phyloP scores from a whole-genome alignment of 2,797 vertebrate species.

The Sus cebifrons region DNA sequence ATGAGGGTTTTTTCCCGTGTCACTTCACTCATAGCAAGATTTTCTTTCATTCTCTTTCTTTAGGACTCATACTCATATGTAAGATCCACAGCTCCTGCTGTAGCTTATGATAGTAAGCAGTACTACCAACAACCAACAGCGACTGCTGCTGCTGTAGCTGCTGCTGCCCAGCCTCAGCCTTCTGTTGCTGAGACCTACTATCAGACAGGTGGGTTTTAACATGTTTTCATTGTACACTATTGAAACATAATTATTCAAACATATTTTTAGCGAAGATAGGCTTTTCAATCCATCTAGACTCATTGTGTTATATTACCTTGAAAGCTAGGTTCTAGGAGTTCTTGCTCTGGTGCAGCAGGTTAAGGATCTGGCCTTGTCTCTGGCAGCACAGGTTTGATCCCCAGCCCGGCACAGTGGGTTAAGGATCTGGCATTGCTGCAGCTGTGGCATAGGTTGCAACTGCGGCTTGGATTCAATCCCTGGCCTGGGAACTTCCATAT shows the following conservation, averaged over 20 bases:
- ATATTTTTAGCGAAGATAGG: slow-evolving; percentile 56
- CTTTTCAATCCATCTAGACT: slow-evolving; percentile 25
- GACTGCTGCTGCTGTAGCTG: slow-evolving; percentile 94
- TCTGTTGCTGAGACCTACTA: slow-evolving; percentile 98
- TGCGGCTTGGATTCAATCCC: too few relatives aligned
- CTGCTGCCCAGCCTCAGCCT: slow-evolving; percentile 95
- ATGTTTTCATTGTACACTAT: not conserved
- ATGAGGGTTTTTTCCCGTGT: not conserved
- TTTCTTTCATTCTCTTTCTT: slow-evolving; percentile 74
- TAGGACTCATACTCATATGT: slow-evolving; percentile 99
- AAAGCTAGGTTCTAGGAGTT: not conserved
- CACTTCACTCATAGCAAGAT: slow-evolving; percentile 7
- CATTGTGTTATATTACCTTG: not conserved
- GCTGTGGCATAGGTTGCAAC: too few relatives aligned
- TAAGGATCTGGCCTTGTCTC: too few relatives aligned
- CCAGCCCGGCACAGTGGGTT: too few relatives aligned
- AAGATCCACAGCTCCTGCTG: slow-evolving; percentile 96
- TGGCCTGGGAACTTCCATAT: too few relatives aligned
- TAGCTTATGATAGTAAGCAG: slow-evolving; percentile 98
- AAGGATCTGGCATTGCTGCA: too few relatives aligned
- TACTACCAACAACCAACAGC: slow-evolving; percentile 98
- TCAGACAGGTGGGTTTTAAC: slow-evolving; percentile 94
- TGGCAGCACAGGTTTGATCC: too few relatives aligned
- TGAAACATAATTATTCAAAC: not conserved
- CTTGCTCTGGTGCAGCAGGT: too few relatives aligned